Conservation (phyloP, 2,888 invertebrate species). For the Diploptera punctata region DNA sequence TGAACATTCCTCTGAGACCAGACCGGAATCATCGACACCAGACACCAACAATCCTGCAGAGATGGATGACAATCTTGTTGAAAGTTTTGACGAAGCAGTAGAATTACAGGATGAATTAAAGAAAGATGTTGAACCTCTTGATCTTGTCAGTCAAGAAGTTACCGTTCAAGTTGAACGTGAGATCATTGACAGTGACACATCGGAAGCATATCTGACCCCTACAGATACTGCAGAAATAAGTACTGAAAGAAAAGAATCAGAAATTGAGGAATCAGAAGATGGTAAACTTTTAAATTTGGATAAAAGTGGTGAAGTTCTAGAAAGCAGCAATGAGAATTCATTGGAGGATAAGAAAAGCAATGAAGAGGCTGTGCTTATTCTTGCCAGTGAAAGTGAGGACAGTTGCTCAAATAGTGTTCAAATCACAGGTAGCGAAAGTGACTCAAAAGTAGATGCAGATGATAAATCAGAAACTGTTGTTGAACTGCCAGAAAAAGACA, state of each 20-base stretch:
- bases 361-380: conserved; percentile 35
- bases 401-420: conserved; percentile 15
- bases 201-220: conserved; percentile 72
- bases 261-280: conserved; percentile 50
- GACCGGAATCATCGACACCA: not conserved
- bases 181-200: conserved; percentile 70
- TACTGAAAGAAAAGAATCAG: conserved; percentile 47
- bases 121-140: conserved; percentile 6
- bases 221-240: conserved; percentile 60
- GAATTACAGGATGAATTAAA: conserved; percentile 18
- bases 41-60: not conserved
- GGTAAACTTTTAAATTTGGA: conserved; percentile 43
- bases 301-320: not conserved
- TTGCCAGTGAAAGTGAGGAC: conserved; percentile 20
- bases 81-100: conserved; percentile 29
- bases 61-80: conserved; percentile 33
- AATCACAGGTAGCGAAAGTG: conserved; percentile 37
- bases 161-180: conserved; percentile 60
- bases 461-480: conserved; percentile 44
- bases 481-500: conserved; percentile 47
- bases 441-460: conserved; percentile 44
- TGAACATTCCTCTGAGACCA: not conserved
- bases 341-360: conserved; percentile 44
- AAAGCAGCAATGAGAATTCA: conserved; percentile 20
- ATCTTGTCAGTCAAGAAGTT: conserved; percentile 34